Evolutionary conservation across 23 tunicate genomes (phyloP), one percentile per base, ranked within the genome.

Genomic region (Ascidia mentula): DNA sequence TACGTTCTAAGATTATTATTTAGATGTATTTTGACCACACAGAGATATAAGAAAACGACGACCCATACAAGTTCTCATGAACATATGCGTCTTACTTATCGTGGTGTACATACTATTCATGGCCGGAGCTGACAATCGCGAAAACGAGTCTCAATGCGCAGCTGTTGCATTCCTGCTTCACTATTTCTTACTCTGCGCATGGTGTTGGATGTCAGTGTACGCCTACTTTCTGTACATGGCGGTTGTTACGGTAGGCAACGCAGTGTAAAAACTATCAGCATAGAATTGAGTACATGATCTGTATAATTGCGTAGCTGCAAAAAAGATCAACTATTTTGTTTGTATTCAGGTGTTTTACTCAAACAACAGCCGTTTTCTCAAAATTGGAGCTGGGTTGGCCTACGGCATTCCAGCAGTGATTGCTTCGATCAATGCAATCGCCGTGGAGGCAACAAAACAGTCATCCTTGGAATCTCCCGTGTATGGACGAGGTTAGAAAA

Each of bases 201-300:
- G 69, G 78, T 82, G 74, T 31, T 82, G 85, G 85, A 72, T 72
- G 78, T 79, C 70, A 13, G 85, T 82, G 7, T 82, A 82, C 32
- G 85, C 85, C 1, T 39, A 73, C 37, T 46, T 28, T 22, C 39
- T 82, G 18, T 82, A 82, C 60, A 72, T 8, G 34, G 72, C 85
- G 17, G 0, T 82, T 32, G 59, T 82, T 15, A 31, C 72, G 79
- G 85, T 82, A 82, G 38, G n/a, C 69, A 79, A 79, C 22, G 13
- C n/a, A 45, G 17, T 45, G 17, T 45, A 45, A 45, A 45, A 45
- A n/a, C n/a, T n/a, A n/a, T n/a, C n/a, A n/a, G n/a, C n/a, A n/a
- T n/a, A n/a, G n/a, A n/a, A n/a, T n/a, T n/a, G n/a, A n/a, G n/a
- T n/a, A n/a, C n/a, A n/a, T n/a, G n/a, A n/a, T n/a, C n/a, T n/a